These are phyloP conservation scores for Dermochelys coriacea DNA, from an alignment of 2,797 vertebrate genomes.

Conservation along the genomic window DNA sequence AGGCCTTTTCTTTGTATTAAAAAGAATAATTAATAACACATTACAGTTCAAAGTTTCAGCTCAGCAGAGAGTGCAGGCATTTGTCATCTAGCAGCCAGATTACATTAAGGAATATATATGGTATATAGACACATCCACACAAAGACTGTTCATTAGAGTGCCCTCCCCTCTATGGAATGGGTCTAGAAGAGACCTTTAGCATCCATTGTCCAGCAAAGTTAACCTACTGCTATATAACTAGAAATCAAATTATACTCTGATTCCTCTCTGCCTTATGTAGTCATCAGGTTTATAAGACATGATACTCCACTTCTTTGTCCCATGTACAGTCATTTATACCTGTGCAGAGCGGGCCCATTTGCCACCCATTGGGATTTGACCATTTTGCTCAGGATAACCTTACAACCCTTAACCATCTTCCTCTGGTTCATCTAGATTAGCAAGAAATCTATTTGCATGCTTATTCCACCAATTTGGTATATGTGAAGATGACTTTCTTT, in stretches of 20 bases:
- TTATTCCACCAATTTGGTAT: too few relatives aligned
- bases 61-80: fast-evolving
- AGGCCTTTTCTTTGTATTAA: not conserved
- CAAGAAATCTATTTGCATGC: too few relatives aligned
- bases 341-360: fast-evolving
- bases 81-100: not conserved
- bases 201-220: not conserved
- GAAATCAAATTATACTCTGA: not conserved
- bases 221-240: not conserved
- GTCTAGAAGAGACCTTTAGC: not conserved
- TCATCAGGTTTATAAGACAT: not conserved
- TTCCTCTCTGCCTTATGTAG: not conserved
- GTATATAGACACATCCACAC: not conserved
- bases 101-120: not conserved
- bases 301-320: fast-evolving
- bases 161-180: not conserved
- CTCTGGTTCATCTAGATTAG: too few relatives aligned
- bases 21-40: not conserved
- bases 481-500: too few relatives aligned
- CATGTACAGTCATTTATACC: fast-evolving
- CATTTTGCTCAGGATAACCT: too few relatives aligned
- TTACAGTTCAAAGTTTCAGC: not conserved
- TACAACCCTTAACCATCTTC: too few relatives aligned
- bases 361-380: too few relatives aligned
- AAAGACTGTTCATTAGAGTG: not conserved